Percentiles rank a stretch among this genome's conserved stretches.
These are phyloP conservation scores for Micromussa lordhowensis DNA, from an alignment of 92 coral and sea anemone species.

Conservation along the genomic window DNA sequence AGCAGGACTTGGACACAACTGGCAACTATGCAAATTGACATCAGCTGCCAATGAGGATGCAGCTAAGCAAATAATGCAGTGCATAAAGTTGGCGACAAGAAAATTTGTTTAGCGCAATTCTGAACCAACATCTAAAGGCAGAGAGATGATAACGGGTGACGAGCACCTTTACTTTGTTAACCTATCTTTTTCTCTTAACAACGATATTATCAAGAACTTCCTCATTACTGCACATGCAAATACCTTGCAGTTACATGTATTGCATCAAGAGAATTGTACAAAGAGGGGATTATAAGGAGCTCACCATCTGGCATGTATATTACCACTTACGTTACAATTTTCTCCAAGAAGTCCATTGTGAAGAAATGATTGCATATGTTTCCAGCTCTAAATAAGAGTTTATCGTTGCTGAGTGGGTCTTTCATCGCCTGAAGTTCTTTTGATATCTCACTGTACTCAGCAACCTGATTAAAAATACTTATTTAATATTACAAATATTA, in stretches of 20 bases:
- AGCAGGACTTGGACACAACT: too few relatives aligned
- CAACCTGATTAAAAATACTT: conserved; percentile 74
- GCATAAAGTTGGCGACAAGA: not conserved
- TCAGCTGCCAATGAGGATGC: too few relatives aligned
- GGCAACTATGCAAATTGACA: too few relatives aligned
- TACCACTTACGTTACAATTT: conserved; percentile 76
- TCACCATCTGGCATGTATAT: not conserved
- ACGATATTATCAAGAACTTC: not conserved
- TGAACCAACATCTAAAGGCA: not conserved
- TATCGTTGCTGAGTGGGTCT: conserved; percentile 68
- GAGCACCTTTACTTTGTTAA: not conserved
- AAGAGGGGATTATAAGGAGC: not conserved
- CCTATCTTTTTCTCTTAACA: not conserved
- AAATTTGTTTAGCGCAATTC: not conserved
- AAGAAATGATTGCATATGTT: conserved; percentile 97
- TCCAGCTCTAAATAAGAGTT: conserved; percentile 89
- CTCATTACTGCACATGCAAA: not conserved
- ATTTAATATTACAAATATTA: not conserved
- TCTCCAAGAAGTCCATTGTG: conserved; percentile 77
- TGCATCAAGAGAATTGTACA: not conserved
- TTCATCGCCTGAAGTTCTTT: conserved; percentile 73
- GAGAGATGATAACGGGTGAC: not conserved
- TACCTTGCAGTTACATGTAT: not conserved
- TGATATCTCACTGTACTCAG: conserved; percentile 98
- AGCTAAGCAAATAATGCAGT: too few relatives aligned